phyloP scores from a whole-genome alignment of 2,113 vertebrate species.

The Nanorana parkeri region DNA sequence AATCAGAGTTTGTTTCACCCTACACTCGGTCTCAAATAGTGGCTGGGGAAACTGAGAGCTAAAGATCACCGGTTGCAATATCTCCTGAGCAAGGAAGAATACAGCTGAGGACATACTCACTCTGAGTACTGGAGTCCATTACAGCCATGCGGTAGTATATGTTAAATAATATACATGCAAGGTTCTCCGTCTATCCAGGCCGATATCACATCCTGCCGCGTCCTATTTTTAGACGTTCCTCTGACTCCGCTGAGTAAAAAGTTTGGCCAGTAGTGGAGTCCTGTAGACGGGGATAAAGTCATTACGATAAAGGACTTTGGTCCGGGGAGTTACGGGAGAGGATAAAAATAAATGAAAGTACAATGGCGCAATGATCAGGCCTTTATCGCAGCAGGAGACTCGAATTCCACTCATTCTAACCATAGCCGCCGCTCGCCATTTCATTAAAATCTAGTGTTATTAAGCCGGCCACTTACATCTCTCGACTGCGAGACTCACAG shows the following conservation, averaged over 20 bases:
- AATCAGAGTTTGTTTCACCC: too few relatives aligned
- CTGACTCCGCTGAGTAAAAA: not conserved
- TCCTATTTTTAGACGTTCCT: not conserved
- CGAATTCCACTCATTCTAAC: slow-evolving; percentile 65
- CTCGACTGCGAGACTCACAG: slow-evolving; percentile 63
- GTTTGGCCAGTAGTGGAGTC: not conserved
- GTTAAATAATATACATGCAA: too few relatives aligned
- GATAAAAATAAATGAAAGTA: slow-evolving; percentile 70
- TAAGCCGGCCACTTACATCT: slow-evolving; percentile 65
- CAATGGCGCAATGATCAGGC: slow-evolving; percentile 73
- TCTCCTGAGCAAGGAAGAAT: too few relatives aligned
- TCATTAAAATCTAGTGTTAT: slow-evolving; percentile 71
- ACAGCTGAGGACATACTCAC: too few relatives aligned
- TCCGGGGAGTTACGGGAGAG: slow-evolving; percentile 17
- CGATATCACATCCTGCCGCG: too few relatives aligned
- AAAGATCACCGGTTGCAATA: too few relatives aligned
- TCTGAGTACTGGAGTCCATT: too few relatives aligned
- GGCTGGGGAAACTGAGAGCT: too few relatives aligned
- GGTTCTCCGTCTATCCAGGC: too few relatives aligned
- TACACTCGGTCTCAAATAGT: too few relatives aligned
- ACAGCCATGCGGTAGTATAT: too few relatives aligned
- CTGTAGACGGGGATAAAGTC: not conserved
- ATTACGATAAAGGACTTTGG: slow-evolving; percentile 4
- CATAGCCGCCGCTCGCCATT: slow-evolving; percentile 63
- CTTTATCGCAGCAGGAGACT: slow-evolving; percentile 73